A percentile compares a stretch with the other conserved stretches of the same genome.
Evolutionary conservation across 2,113 vertebrate genomes (phyloP).

Genomic region (Montifringilla adamsi): DNA sequence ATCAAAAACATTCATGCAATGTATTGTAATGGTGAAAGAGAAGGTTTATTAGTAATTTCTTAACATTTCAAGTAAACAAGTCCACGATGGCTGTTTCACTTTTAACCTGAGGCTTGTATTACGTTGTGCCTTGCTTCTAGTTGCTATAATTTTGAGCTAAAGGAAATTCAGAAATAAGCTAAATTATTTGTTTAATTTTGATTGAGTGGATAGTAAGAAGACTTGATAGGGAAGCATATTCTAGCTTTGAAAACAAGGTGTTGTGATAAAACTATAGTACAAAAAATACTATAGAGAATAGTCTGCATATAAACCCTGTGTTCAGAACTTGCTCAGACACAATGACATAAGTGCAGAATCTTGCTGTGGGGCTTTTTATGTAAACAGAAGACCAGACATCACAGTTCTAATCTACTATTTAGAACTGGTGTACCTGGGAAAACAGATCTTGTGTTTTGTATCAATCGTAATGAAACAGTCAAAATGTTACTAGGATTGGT

Average conservation of each 20-base stretch:
- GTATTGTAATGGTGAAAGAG: conserved; percentile 12
- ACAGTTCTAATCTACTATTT: neutral
- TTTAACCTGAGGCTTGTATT: conserved; percentile 48
- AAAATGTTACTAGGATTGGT: neutral
- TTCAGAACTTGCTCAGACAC: neutral
- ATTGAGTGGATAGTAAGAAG: neutral
- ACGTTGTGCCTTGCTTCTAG: conserved; percentile 68
- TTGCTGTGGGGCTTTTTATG: neutral
- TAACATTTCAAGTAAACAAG: conserved; percentile 17
- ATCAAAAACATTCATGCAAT: neutral
- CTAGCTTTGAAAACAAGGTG: neutral
- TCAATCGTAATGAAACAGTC: neutral
- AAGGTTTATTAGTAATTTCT: neutral
- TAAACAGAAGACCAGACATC: neutral
- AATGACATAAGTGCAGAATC: neutral
- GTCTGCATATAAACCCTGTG: neutral
- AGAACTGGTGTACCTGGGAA: neutral
- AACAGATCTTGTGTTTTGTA: neutral
- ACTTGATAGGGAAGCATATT: neutral
- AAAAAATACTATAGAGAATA: neutral
- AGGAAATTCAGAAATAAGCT: neutral
- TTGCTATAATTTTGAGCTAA: conserved; percentile 26
- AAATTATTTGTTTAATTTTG: neutral
- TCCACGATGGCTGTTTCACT: neutral
- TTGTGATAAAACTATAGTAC: neutral